A percentile compares a stretch with the other conserved stretches of the same genome.
Conservation (phyloP, 2,113 vertebrate genomes). For the Daboia siamensis region DNA sequence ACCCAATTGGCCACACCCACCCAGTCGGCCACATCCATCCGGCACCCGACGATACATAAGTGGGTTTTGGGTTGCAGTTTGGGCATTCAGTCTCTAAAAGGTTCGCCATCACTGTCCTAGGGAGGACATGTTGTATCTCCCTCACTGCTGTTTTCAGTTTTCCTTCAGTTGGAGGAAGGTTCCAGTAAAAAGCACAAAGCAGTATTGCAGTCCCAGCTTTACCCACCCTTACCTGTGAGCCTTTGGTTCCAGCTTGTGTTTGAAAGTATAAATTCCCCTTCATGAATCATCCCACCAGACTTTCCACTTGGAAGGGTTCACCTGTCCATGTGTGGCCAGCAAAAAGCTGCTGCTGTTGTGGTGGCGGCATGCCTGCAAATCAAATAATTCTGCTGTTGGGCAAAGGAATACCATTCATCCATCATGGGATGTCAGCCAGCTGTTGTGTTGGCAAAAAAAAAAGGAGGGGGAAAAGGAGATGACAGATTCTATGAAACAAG, state of each 20-base stretch:
- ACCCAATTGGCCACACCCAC: no score
- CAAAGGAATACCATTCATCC: neutral
- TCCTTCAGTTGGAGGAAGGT: neutral
- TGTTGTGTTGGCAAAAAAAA: constrained; percentile 14
- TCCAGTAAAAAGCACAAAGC: neutral
- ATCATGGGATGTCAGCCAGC: constrained; percentile 6
- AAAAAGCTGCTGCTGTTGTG: neutral
- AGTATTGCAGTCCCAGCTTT: neutral
- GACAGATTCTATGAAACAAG: neutral
- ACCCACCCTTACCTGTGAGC: neutral
- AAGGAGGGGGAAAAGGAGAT: neutral
- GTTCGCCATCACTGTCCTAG: no score
- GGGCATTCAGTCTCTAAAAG: no score
- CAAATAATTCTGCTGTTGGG: neutral
- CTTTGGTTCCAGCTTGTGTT: neutral
- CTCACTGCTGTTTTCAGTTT: neutral
- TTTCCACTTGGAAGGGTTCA: neutral
- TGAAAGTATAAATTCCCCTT: neutral
- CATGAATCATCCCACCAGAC: neutral
- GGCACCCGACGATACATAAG: no score
- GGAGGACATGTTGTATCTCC: neutral
- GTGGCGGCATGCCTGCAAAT: neutral
- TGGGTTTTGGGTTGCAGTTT: no score
- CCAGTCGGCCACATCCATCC: no score
- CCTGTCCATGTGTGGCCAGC: neutral